Conservation (phyloP, 2,888 invertebrate genomes). For the Mamestra brassicae region DNA sequence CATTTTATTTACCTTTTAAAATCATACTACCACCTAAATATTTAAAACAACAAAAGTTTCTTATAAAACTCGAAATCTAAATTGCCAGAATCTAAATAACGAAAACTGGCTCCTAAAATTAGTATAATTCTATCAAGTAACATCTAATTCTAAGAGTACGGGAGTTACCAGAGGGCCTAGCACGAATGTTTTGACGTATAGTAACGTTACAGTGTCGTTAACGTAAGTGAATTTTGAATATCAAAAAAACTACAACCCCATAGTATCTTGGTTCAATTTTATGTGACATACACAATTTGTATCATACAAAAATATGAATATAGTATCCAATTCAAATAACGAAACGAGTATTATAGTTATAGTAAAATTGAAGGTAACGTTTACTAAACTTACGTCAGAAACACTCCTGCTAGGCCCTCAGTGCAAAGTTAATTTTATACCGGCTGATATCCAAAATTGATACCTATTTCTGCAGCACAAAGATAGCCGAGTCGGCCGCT, state of each 20-base stretch:
- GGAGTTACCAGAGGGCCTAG: background rate
- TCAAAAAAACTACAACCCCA: too few species aligned
- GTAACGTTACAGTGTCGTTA: too few species aligned
- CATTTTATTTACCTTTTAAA: slow-evolving; percentile 29
- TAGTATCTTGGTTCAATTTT: too few species aligned
- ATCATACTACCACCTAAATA: slow-evolving; percentile 23
- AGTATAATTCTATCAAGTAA: slow-evolving; percentile 24
- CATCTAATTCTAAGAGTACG: slow-evolving; percentile 16
- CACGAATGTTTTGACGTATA: too few species aligned
- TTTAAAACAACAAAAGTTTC: slow-evolving; percentile 39
- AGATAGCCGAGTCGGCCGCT: background rate
- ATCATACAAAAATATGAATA: too few species aligned
- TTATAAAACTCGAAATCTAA: slow-evolving; percentile 35
- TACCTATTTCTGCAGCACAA: background rate
- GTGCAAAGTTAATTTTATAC: background rate
- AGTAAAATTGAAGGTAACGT: too few species aligned
- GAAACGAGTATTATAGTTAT: too few species aligned
- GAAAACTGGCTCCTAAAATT: slow-evolving; percentile 24
- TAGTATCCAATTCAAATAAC: too few species aligned
- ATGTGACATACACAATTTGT: too few species aligned
- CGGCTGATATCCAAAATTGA: background rate
- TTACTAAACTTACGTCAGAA: too few species aligned
- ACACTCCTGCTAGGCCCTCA: too few species aligned
- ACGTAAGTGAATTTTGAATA: too few species aligned
- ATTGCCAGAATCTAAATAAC: slow-evolving; percentile 15